Evolutionary conservation across 2,888 invertebrate species (phyloP).

Genomic region (Tinea trinotella): DNA sequence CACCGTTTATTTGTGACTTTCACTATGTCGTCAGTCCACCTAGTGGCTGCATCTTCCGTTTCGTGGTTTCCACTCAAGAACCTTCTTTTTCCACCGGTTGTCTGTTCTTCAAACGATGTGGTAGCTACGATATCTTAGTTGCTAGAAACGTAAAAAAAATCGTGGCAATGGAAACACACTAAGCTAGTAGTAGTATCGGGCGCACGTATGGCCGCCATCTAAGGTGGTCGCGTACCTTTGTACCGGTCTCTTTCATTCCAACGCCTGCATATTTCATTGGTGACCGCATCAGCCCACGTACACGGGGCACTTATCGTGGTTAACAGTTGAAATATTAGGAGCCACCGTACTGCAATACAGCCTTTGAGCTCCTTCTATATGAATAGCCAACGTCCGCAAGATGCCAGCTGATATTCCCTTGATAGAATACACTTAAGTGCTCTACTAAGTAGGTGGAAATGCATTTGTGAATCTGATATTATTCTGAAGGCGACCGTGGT

Average conservation of each 20-base stretch:
- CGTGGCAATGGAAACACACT: slow-evolving; percentile 8
- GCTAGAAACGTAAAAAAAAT: too few relatives aligned
- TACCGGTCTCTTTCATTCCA: slow-evolving; percentile 60
- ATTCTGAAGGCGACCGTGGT: too few relatives aligned
- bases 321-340: slow-evolving; percentile 65
- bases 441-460: not conserved
- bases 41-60: too few relatives aligned
- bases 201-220: slow-evolving; percentile 16
- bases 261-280: slow-evolving; percentile 61
- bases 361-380: not conserved
- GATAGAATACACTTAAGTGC: not conserved
- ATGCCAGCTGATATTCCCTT: not conserved
- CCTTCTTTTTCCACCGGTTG: too few relatives aligned
- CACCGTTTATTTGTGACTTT: too few relatives aligned
- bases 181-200: not conserved
- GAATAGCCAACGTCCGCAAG: slow-evolving; percentile 2
- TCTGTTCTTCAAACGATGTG: too few relatives aligned
- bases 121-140: too few relatives aligned
- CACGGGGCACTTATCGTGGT: slow-evolving; percentile 48
- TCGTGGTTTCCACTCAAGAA: too few relatives aligned
- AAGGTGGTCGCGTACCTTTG: slow-evolving; percentile 39
- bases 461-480: too few relatives aligned
- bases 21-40: too few relatives aligned
- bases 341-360: slow-evolving; percentile 45
- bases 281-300: slow-evolving; percentile 39